These are phyloP conservation scores for Eurypyga helias DNA, from an alignment of 2,113 vertebrate genomes.

Conservation along the genomic window DNA sequence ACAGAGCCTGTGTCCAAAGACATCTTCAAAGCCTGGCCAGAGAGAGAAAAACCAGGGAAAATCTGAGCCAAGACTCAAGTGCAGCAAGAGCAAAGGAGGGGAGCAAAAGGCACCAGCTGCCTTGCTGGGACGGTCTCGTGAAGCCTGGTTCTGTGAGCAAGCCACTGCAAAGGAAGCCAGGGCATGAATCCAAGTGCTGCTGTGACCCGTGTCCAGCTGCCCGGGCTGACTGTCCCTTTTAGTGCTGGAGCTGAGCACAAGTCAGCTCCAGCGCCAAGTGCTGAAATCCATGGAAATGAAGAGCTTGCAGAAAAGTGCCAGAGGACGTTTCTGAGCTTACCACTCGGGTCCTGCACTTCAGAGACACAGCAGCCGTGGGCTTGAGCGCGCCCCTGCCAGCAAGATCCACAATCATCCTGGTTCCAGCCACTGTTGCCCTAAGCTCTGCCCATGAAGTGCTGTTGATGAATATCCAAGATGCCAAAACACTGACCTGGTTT, in stretches of 20 bases:
- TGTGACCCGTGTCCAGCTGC: background rate
- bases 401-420: rapidly evolving
- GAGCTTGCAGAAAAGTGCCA: background rate
- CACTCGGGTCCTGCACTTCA: rapidly evolving
- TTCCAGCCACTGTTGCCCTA: background rate
- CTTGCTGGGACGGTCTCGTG: background rate
- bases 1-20: background rate
- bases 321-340: background rate
- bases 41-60: background rate
- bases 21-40: background rate
- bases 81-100: background rate
- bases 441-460: rapidly evolving
- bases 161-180: background rate
- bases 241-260: background rate
- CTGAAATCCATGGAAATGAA: background rate
- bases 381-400: background rate
- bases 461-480: background rate
- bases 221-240: background rate
- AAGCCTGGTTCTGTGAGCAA: background rate
- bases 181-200: background rate
- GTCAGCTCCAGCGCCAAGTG: background rate
- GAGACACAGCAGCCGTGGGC: background rate
- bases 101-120: background rate
- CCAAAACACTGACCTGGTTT: background rate
- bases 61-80: background rate